Evolutionary conservation across 2,797 vertebrate genomes (phyloP), one percentile per base, ranked within the genome.

Genomic region (Miichthys miiuy): DNA sequence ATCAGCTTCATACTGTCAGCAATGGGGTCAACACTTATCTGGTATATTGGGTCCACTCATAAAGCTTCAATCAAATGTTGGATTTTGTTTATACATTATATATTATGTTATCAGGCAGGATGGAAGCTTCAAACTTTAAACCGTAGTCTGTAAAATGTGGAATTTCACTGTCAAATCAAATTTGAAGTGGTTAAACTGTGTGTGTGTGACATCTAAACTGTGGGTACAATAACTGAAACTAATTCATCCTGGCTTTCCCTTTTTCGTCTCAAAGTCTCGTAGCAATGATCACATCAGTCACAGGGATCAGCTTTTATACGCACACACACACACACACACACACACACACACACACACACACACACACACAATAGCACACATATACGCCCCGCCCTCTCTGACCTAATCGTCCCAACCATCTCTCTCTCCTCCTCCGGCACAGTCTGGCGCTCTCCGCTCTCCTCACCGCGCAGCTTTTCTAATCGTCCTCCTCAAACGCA

Each of bases 321-420:
- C 65, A 34, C 77, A 52, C 65, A 21, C 42, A 25, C 72, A 38
- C 50, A 38, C 72, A 46, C 54, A 27, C 50, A 54, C 55, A 47
- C 71, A 64, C 50, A 46, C 71, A 64, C 50, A 46, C 54, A 12
- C 44, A 66, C 70, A 44, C 58, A 63, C 50, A 50, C 23, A 30
- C 14, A 46, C 65, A 56, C 25, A 25, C 27, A 25, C 52, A 18
- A 38, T 38, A 9, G 34, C 72, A 41, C 54, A 27, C 58, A 54
- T 52, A 48, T 48, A 84, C 1, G 90, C 92, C 83, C 94, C 95
- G 91, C 94, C 95, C 81, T 47, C 78, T 65, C 42, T 92, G 89
- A 91, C 92, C 84, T 93, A 94, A 94, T 84, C 68, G 55, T 79
- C 63, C 83, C 86, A 70, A 70, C 75, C 87, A 76, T 70, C 73